phyloP scores from a whole-genome alignment of 2,113 vertebrate species.

The Xiphophorus hellerii region DNA sequence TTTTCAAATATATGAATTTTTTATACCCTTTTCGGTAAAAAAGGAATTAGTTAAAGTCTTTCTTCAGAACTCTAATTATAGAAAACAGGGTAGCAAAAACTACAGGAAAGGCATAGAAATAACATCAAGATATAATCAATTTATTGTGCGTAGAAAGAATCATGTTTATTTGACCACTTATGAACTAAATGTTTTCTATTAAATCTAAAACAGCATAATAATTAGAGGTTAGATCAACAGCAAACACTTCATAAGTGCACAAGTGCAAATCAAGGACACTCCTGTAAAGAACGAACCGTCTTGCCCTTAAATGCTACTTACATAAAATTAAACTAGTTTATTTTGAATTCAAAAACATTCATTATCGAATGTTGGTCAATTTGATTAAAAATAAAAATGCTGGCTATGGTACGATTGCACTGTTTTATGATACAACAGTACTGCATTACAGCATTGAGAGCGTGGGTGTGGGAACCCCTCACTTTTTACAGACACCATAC shows the following conservation, averaged over 20 bases:
- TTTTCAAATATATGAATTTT: conserved; percentile 11
- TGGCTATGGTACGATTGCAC: conserved; percentile 14
- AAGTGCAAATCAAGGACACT: not conserved
- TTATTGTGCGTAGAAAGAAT: not conserved
- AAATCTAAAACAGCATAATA: not conserved
- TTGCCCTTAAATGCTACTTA: conserved; percentile 39
- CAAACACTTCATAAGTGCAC: conserved; percentile 26
- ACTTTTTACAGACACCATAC: conserved; percentile 74
- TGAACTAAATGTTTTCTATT: too few relatives aligned
- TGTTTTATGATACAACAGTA: conserved; percentile 44
- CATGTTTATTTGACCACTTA: too few relatives aligned
- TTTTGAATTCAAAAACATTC: conserved; percentile 42
- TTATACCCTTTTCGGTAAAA: conserved; percentile 74
- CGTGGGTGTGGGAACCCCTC: conserved; percentile 68
- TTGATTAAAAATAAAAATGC: not conserved
- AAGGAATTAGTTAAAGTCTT: conserved; percentile 69
- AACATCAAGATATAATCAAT: conserved; percentile 23
- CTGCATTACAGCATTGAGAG: conserved; percentile 39
- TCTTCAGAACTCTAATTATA: not conserved
- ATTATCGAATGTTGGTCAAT: conserved; percentile 21
- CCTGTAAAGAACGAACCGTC: conserved; percentile 49
- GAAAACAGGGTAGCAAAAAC: not conserved
- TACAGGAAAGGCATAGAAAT: not conserved
- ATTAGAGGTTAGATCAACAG: conserved; percentile 21
- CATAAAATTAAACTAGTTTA: conserved; percentile 46